A percentile compares a stretch with the other conserved stretches of the same genome.
Evolutionary conservation across 2,113 vertebrate genomes (phyloP).

Genomic region (Antennarius striatus): DNA sequence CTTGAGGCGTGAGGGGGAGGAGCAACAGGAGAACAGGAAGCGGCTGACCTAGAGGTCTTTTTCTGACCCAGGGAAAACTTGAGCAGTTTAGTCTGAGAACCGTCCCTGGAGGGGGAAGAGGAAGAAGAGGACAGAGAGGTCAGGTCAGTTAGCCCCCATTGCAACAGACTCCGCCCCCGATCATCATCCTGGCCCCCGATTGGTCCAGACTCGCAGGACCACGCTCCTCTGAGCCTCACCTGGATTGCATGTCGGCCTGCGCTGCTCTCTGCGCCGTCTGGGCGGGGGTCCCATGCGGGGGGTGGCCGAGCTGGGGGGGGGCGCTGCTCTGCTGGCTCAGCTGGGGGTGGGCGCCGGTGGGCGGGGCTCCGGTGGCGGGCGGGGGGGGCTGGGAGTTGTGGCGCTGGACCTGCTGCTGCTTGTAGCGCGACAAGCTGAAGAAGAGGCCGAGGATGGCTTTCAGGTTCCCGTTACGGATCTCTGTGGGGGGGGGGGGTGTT

Average conservation of each 20-base stretch:
- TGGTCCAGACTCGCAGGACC: neutral
- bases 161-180: too few relatives aligned
- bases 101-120: slow-evolving; percentile 88
- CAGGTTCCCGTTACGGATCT: slow-evolving; percentile 98
- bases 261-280: slow-evolving; percentile 80
- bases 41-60: slow-evolving; percentile 97
- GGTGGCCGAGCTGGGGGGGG: slow-evolving; percentile 68
- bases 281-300: slow-evolving; percentile 74
- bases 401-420: slow-evolving; percentile 88
- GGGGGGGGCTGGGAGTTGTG: slow-evolving; percentile 62
- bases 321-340: slow-evolving; percentile 75
- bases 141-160: slow-evolving; percentile 12
- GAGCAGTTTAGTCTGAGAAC: slow-evolving; percentile 97
- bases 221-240: slow-evolving; percentile 69
- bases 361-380: slow-evolving; percentile 54
- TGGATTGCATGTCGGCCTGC: slow-evolving; percentile 94
- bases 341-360: slow-evolving; percentile 68
- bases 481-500: slow-evolving; percentile 61
- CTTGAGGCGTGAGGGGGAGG: slow-evolving; percentile 31
- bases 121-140: slow-evolving; percentile 77
- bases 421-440: slow-evolving; percentile 97
- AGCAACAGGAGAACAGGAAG: slow-evolving; percentile 21
- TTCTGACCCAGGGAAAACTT: slow-evolving; percentile 97
- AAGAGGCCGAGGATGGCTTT: slow-evolving; percentile 98
- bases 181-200: too few relatives aligned